These are phyloP conservation scores for Sebastes trivittatus DNA, from an alignment of 2,797 vertebrate genomes.

Conservation along the genomic window DNA sequence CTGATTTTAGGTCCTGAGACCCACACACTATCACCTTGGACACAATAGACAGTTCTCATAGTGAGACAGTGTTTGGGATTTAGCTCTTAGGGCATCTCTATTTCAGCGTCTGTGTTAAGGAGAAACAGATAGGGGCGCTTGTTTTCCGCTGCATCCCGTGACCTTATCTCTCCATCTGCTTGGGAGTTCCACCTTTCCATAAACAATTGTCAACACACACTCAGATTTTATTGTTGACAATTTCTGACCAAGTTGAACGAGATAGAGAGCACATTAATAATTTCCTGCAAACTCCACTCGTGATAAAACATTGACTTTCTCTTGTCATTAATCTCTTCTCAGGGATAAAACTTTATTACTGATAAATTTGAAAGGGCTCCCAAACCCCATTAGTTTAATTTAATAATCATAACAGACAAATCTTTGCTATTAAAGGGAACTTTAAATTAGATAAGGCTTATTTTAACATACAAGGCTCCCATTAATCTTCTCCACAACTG, in stretches of 20 bases:
- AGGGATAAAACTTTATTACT: not conserved
- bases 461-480: not conserved
- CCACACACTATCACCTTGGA: slow-evolving; percentile 48
- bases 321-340: not conserved
- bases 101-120: slow-evolving; percentile 26
- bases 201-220: slow-evolving; percentile 16
- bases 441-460: not conserved
- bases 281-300: not conserved
- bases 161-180: slow-evolving; percentile 52
- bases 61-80: slow-evolving; percentile 38
- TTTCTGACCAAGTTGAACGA: not conserved
- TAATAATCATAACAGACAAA: not conserved
- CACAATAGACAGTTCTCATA: slow-evolving; percentile 57
- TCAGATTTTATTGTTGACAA: not conserved
- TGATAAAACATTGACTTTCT: not conserved
- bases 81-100: slow-evolving; percentile 51
- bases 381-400: not conserved
- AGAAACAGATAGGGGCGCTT: slow-evolving; percentile 47
- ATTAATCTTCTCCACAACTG: not conserved
- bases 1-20: slow-evolving; percentile 65
- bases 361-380: not conserved
- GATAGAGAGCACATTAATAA: not conserved
- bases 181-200: slow-evolving; percentile 45
- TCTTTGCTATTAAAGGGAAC: not conserved
- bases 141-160: slow-evolving; percentile 59